Evolutionary conservation across 2,797 vertebrate species (phyloP).

Genomic region (Naso thynnoides): DNA sequence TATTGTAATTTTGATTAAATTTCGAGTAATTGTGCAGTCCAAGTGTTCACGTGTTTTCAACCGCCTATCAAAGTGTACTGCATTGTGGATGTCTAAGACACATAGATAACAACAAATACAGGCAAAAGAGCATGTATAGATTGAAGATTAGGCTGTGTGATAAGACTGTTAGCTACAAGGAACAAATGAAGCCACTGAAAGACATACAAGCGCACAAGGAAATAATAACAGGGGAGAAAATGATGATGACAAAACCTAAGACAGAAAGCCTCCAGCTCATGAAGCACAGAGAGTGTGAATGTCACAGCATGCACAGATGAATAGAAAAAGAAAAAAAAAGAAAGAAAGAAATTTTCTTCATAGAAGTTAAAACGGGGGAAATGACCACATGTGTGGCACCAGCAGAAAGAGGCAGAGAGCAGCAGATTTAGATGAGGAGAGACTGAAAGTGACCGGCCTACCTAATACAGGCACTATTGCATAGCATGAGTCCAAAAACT

Average conservation of each 20-base stretch:
- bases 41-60: too few species aligned
- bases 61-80: not conserved
- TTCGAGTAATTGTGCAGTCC: too few species aligned
- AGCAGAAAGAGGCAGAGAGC: constrained; percentile 35
- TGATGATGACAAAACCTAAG: constrained; percentile 9
- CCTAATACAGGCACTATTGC: constrained; percentile 98
- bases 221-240: constrained; percentile 38
- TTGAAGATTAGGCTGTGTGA: not conserved
- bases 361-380: constrained; percentile 34
- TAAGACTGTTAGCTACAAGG: constrained; percentile 1
- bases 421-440: constrained; percentile 56
- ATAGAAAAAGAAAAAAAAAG: not conserved
- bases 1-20: too few species aligned
- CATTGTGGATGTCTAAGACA: not conserved
- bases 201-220: constrained; percentile 17
- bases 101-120: not conserved
- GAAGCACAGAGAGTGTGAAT: constrained; percentile 22
- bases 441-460: constrained; percentile 83
- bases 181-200: constrained; percentile 18
- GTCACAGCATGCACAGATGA: constrained; percentile 50
- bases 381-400: constrained; percentile 26
- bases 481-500: constrained; percentile 98
- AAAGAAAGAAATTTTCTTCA: not conserved
- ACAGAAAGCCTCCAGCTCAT: constrained; percentile 8
- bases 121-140: not conserved